Base-by-base conservation (phyloP, 2,888 invertebrate species). In the Drosophila austrosaltans region DNA sequence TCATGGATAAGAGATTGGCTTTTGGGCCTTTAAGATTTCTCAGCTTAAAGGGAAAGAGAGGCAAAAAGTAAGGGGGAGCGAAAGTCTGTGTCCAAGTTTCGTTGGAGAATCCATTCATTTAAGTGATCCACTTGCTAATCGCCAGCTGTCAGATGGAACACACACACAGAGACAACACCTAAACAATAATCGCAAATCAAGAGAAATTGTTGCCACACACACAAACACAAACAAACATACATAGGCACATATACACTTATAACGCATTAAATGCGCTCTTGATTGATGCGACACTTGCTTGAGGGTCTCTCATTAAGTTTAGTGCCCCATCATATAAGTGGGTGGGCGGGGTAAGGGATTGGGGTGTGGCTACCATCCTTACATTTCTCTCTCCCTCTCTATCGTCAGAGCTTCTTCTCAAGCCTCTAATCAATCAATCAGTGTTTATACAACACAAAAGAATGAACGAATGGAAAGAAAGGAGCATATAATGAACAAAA, bases 391-490 rank as follows among this genome's bases (percentile, higher is more conserved):
- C 4, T 30, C 5, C 8, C 36, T 10, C 59, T 39, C 54, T 44
- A 48, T 54, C 57, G 36, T 57, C 16, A 2, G 22, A n/a, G 30
- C 39, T 30, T 28, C 28, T 16, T 20, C 67, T 69, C 73, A 69
- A 66, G 80, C 81, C 87, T 89, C 87, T 89, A 89, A 89, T 89
- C 89, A 89, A 89, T 89, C 89, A 89, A 88, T 84, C 85, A 87
- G 87, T 87, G 87, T 77, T 82, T 82, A 84, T 82, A 72, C 79
- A 66, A 53, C 70, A 61, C 68, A 64, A 64, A 69, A 69, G 69
- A 66, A 62, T 44, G 66, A 61, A 60, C 53, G 44, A 42, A 57
- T 22, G 30, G 36, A 54, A 59, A 56, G 57, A 67, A 53, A 79
- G 68, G 57, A 60, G 69, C 66, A 70, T 73, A 71, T 78, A 78